These are phyloP conservation scores for Hoplostethus atlanticus DNA, from an alignment of 2,797 vertebrate species.

Conservation along the genomic window DNA sequence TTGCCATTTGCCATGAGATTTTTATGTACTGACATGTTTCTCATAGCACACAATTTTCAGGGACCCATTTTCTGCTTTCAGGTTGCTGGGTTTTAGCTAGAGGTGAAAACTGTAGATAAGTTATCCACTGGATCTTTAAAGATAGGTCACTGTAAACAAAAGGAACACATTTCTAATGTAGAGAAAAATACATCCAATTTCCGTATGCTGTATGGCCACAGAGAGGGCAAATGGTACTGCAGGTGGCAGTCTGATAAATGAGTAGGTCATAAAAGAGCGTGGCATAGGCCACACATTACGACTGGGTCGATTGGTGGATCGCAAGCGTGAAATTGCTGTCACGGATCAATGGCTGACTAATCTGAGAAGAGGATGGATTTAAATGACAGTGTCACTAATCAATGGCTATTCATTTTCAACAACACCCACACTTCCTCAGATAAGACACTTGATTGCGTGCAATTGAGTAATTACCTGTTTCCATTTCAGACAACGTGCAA, in stretches of 20 bases:
- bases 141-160: conserved; percentile 30
- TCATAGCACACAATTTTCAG: not conserved
- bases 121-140: conserved; percentile 13
- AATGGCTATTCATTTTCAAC: conserved; percentile 90
- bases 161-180: conserved; percentile 17
- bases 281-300: conserved; percentile 64
- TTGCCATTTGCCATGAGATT: no score
- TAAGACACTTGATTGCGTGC: conserved; percentile 83
- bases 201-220: conserved; percentile 15
- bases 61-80: not conserved
- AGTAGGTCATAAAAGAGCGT: conserved; percentile 62
- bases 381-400: conserved; percentile 85
- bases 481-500: conserved; percentile 64
- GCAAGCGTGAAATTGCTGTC: conserved; percentile 84
- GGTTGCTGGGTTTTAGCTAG: not conserved
- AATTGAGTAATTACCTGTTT: conserved; percentile 85
- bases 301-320: conserved; percentile 73
- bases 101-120: conserved; percentile 5
- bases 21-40: not conserved
- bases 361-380: conserved; percentile 81
- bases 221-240: conserved; percentile 49
- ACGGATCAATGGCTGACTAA: conserved; percentile 88
- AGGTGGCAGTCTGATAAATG: conserved; percentile 71
- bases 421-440: conserved; percentile 82
- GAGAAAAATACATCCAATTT: conserved; percentile 8